Percentiles rank a stretch among this genome's conserved stretches.
Conservation (phyloP, 2,888 invertebrate species). For the Oscheius myriophilus region DNA sequence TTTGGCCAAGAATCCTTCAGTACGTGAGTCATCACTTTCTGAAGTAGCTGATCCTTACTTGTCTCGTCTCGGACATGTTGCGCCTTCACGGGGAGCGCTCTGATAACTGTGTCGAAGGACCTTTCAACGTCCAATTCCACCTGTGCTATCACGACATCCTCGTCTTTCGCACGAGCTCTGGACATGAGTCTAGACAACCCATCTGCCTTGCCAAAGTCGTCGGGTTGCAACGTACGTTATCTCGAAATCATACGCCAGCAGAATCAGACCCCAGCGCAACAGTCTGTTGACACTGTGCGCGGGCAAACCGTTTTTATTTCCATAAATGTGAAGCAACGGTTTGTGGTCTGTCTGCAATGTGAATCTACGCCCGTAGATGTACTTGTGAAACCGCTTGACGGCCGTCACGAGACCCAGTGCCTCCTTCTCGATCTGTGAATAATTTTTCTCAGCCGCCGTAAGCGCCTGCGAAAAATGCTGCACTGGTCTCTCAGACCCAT, state of each 20-base stretch:
- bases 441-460: constrained; percentile 69
- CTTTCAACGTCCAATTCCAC: neutral
- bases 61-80: constrained; percentile 7
- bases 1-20: no score
- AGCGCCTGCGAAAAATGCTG: constrained; percentile 54
- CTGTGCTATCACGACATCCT: neutral
- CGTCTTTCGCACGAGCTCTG: neutral
- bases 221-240: constrained; percentile 53
- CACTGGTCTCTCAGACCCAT: constrained; percentile 51
- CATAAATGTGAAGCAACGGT: constrained; percentile 72
- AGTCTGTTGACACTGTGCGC: constrained; percentile 60
- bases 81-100: constrained; percentile 20
- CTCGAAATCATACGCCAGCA: constrained; percentile 71
- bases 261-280: constrained; percentile 72
- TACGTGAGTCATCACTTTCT: no score
- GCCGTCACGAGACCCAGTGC: constrained; percentile 70
- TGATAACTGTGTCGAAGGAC: no score
- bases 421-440: constrained; percentile 72
- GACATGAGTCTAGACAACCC: constrained; percentile 62
- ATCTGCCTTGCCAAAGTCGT: constrained; percentile 71
- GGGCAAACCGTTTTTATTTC: constrained; percentile 36
- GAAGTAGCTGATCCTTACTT: constrained; percentile 1
- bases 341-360: constrained; percentile 73
- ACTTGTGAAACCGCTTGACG: constrained; percentile 71
- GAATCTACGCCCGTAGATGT: constrained; percentile 71